Percentiles rank a stretch among this genome's conserved stretches.
These are phyloP conservation scores for Apostichopus parvimensis DNA, from an alignment of 35 echinoderm and acorn worm species.

Conservation along the genomic window DNA sequence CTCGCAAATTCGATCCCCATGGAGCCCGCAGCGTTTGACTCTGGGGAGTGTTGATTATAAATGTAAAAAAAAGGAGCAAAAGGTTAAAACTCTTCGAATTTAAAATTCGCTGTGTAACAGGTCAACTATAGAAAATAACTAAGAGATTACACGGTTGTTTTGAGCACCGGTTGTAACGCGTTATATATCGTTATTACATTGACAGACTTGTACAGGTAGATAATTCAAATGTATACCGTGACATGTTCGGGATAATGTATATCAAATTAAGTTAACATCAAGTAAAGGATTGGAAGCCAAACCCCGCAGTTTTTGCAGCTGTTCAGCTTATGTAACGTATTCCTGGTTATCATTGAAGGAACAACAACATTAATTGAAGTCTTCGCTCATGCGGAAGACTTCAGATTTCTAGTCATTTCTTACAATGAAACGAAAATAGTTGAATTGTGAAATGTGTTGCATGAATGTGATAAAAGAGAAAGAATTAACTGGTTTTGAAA, in stretches of 20 bases:
- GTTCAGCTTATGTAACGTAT: background rate
- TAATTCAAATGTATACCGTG: constrained; percentile 1
- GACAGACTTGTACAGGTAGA: background rate
- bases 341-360: background rate
- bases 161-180: background rate
- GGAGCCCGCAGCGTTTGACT: background rate
- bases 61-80: background rate
- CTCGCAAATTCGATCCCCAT: background rate
- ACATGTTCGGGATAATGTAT: background rate
- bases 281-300: background rate
- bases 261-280: constrained; percentile 10
- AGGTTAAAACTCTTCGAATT: background rate
- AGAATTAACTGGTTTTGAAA: background rate
- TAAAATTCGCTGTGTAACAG: background rate
- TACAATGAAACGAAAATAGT: background rate
- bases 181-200: background rate
- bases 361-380: background rate
- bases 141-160: background rate
- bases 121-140: background rate
- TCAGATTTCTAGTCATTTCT: background rate
- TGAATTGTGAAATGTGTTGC: background rate
- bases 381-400: background rate
- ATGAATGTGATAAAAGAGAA: background rate
- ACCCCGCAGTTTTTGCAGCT: constrained; percentile 1
- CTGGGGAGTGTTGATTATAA: background rate